Percentiles rank a stretch among this genome's conserved stretches.
These are phyloP conservation scores for Brachionus koreanus DNA, from an alignment of 1,140 invertebrate genomes.

Conservation along the genomic window DNA sequence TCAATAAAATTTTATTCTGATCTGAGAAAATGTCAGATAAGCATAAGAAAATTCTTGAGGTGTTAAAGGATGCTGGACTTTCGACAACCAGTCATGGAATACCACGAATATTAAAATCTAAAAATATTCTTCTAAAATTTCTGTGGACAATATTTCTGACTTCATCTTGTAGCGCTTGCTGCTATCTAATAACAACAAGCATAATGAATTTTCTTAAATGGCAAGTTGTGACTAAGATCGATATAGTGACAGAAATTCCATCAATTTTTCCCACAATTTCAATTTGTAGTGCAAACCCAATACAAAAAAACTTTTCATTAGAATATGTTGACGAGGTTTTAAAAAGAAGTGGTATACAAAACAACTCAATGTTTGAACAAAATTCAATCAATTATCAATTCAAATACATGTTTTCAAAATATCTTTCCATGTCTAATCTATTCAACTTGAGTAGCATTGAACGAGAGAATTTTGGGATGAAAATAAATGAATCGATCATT, in stretches of 20 bases:
- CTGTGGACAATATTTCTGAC: background rate
- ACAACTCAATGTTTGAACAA: background rate
- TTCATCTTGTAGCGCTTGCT: background rate
- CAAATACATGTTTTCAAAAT: background rate
- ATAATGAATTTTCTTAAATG: background rate
- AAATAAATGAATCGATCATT: background rate
- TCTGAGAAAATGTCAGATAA: background rate
- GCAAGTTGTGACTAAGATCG: background rate
- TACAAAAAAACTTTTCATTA: background rate
- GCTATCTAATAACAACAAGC: background rate
- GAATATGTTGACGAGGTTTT: background rate
- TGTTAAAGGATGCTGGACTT: background rate
- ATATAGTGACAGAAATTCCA: background rate
- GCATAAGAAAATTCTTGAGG: background rate
- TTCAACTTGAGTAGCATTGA: background rate
- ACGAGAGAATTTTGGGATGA: background rate
- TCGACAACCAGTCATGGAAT: conserved; percentile 1
- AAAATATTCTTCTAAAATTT: background rate
- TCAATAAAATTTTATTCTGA: too few relatives aligned
- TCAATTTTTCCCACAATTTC: background rate
- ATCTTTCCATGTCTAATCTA: background rate
- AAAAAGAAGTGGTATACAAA: background rate
- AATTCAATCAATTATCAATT: background rate
- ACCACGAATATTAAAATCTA: background rate
- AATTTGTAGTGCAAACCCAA: background rate